Evolutionary conservation across 2,888 invertebrate genomes (phyloP).

Genomic region (Drosophila silvestris): DNA sequence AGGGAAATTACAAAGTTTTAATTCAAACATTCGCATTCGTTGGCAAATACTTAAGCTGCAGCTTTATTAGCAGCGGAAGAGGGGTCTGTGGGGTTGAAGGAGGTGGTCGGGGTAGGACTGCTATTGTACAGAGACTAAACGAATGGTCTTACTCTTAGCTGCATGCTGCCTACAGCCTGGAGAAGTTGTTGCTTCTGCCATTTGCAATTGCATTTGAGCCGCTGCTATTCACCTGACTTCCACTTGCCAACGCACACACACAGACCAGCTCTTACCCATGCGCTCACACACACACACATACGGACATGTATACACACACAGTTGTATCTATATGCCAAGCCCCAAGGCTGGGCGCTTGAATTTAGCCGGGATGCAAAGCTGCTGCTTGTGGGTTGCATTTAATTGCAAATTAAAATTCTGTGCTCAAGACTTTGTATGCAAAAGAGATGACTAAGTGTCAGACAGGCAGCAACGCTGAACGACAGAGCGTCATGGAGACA

Average conservation of each 20-base stretch:
- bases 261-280: background rate
- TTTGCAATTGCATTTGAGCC: constrained; percentile 27
- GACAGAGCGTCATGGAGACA: constrained; percentile 33
- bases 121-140: constrained; percentile 54
- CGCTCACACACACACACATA: background rate
- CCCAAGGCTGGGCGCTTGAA: constrained; percentile 2
- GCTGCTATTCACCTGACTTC: constrained; percentile 44
- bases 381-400: constrained; percentile 80
- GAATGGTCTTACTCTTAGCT: constrained; percentile 58
- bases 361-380: constrained; percentile 67
- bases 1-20: constrained; percentile 81
- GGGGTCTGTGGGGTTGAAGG: background rate
- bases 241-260: background rate
- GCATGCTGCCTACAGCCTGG: constrained; percentile 22
- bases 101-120: background rate
- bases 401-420: constrained; percentile 84
- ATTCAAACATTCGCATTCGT: constrained; percentile 79
- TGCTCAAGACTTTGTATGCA: constrained; percentile 77
- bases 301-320: background rate
- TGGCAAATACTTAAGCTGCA: constrained; percentile 75
- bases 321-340: constrained; percentile 4
- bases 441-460: constrained; percentile 62
- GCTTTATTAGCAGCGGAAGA: constrained; percentile 43
- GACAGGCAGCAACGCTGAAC: constrained; percentile 1
- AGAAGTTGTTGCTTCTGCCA: constrained; percentile 20